Evolutionary conservation across 2,888 invertebrate genomes (phyloP), one percentile per base, ranked within the genome.

Genomic region (Melikaiella ostensackeni): DNA sequence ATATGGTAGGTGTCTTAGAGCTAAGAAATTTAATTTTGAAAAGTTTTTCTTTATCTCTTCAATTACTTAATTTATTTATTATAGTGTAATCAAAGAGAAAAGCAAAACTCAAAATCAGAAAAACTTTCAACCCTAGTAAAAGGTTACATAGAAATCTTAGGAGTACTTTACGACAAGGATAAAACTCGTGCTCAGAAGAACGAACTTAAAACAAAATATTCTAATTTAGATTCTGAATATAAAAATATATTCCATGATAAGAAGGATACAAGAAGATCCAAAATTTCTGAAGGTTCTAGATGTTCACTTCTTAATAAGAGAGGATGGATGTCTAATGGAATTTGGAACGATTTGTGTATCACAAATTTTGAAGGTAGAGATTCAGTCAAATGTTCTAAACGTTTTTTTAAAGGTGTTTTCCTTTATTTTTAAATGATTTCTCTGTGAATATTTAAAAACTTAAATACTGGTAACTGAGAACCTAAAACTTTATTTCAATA

Each of bases 331-430:
- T 86, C 85, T 3, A 88, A 88, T 76, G 90, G 88, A 19, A 79
- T 90, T 74, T 91, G 90, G 91, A 90, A 90, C 78, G 79, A 66
- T 38, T 77, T 78, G 2, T 84, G 80, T 42, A 76, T 82, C 21
- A 75, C 82, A 42, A 79, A 81, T 42, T 80, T 89, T n/a, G 78
- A 87, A 82, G 87, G 90, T 46, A 74, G 66, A 33, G 16, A n/a
- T 38, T 42, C 13, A 42, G 21, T 27, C 50, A 19, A 0, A 50
- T 50, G n/a, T n/a, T 50, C n/a, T 2, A 50, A 2, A 50, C 8
- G 7, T 50, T n/a, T 50, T 50, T 46, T 6, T n/a, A 50, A 50
- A 7, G 3, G 13, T 11, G 0, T 13, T 38, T 13, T 13, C 2
- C 4, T 42, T 42, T 16, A 42, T 42, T 16, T 42, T 42, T 1